Base-by-base conservation (phyloP, 2,797 vertebrate genomes). In the Parotocinclus haroldoi region DNA sequence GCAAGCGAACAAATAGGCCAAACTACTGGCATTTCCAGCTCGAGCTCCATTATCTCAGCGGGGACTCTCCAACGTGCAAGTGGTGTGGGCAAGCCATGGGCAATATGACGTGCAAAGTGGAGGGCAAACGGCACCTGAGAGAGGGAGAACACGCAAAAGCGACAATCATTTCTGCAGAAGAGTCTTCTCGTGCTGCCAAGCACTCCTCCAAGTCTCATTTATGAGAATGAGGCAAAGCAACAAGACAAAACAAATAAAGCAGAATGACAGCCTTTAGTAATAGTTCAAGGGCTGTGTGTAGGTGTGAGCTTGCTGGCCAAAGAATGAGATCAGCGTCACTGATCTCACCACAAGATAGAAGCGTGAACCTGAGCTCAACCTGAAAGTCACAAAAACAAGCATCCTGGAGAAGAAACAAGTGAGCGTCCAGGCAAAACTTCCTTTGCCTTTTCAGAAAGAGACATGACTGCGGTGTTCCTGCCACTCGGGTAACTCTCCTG, bases 1-100 rank as follows among this genome's bases (percentile, higher is more conserved):
- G 90, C 89, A 88, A 89, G 79, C 50, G 83, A 89, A 88, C 87
- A 91, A 92, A 92, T 3, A 89, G 77, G 81, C 84, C 84, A 89
- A 69, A 87, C 84, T 86, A 87, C 63, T 79, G 76, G 86, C 79
- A 80, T 89, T 91, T 86, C 78, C 81, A 77, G 84, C 81, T 75
- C 81, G 63, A 80, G 80, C 81, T 42, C 84, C 84, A 91, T 91
- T 90, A 91, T 86, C 89, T 82, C 89, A 90, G 90, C 82, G 4
- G 77, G 89, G 84, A 73, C 81, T 68, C 85, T 81, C 87, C 87
- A 87, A 64, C 52, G 77, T 65, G 9, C 61, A 58, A 50, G 68
- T 37, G 42, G 67, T 66, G 38, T 62, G 54, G 63, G 69, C 53
- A 49, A 11, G 19, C 42, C 77, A 83, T 74, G 84, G 70, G 84